Base-by-base conservation (phyloP, 2,113 vertebrate genomes). In the Pampusana beccarii region DNA sequence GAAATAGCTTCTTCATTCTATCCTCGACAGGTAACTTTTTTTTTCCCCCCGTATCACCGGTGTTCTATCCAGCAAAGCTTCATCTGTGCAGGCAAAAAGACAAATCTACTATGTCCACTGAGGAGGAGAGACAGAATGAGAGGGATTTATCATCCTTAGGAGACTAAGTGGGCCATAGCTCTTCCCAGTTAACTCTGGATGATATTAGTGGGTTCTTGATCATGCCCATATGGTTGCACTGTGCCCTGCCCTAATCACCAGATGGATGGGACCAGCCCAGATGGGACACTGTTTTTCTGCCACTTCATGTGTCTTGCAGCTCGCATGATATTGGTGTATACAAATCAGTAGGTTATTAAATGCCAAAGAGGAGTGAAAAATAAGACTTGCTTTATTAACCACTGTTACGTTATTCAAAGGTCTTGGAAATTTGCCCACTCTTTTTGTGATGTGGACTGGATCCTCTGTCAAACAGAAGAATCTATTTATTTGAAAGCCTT, bases 81-180 rank as follows among this genome's bases (percentile, higher is more conserved):
- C 40, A 44, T 94, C 38, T 66, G 38, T 71, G 75, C 16, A 64
- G 61, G 25, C 33, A 81, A 40, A 80, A 83, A 77, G 74, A 85
- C 66, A 86, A 90, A 90, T 95, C 60, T 78, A 4, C 54, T 20
- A 42, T 46, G 46, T 62, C 36, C 67, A 36, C n/a, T 58, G 60
- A 60, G 83, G 64, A 95, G 82, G 88, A 93, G 72, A 92, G 62
- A 50, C 24, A 54, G 82, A 90, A 87, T 85, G 74, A 93, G 86
- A 88, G 42, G 34, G 33, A 92, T 96, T 92, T 77, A 62, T 88
- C 92, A 88, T 92, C 64, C 60, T 80, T 93, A 94, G 88, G 64
- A 80, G 40, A 11, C 71, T 88, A 90, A 88, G 79, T 92, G 75
- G 66, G 80, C 72, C 77, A 36, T n/a, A 42, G 88, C 48, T 70